Conservation (phyloP, 2,113 vertebrate species). For the Syngnathus scovelli region DNA sequence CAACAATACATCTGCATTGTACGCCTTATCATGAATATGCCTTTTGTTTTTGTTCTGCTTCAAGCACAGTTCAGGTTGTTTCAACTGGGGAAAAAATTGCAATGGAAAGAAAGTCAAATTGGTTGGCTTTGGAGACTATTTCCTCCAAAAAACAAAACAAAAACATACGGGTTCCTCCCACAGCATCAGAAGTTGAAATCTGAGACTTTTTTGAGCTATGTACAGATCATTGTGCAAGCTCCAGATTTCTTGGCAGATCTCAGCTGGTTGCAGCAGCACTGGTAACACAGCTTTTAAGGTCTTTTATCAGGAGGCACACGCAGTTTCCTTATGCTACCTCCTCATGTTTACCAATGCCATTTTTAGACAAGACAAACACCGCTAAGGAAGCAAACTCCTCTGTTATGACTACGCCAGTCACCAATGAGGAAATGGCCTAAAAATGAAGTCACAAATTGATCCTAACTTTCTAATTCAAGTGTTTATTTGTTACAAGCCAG, state of each 20-base stretch:
- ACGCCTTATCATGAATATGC: background rate
- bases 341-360: conserved; percentile 43
- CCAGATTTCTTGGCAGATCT: conserved; percentile 36
- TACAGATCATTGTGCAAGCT: conserved; percentile 31
- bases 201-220: conserved; percentile 35
- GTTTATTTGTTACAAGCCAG: background rate
- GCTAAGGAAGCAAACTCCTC: background rate
- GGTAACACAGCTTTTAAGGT: conserved; percentile 17
- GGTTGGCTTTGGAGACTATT: conserved; percentile 22
- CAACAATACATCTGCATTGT: background rate
- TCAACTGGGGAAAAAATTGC: conserved; percentile 10
- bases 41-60: conserved; percentile 11
- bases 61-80: background rate
- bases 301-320: conserved; percentile 27
- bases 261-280: conserved; percentile 18
- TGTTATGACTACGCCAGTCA: conserved; percentile 1
- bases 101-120: background rate
- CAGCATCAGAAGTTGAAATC: conserved; percentile 41
- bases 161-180: conserved; percentile 18
- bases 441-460: conserved; percentile 3
- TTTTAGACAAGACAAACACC: conserved; percentile 40
- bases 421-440: background rate
- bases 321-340: conserved; percentile 21
- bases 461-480: background rate
- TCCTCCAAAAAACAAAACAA: background rate